A percentile compares a stretch with the other conserved stretches of the same genome.
Evolutionary conservation across 2,113 vertebrate species (phyloP).

Genomic region (Macrotus californicus): DNA sequence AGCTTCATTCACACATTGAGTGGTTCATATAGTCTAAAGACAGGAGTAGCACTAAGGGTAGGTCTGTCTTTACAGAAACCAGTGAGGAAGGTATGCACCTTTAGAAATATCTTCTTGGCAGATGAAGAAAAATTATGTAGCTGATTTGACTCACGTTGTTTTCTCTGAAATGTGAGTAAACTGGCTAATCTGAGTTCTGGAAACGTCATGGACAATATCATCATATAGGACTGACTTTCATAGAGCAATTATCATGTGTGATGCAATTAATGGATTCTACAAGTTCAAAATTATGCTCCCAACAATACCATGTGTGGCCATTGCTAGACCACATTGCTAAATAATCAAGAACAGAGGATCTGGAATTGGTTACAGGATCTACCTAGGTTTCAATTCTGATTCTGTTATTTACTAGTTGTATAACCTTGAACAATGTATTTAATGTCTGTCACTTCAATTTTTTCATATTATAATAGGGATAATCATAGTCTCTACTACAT

Average conservation of each 20-base stretch:
- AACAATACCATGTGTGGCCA: background rate
- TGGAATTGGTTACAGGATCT: background rate
- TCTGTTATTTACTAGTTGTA: background rate
- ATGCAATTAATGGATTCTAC: background rate
- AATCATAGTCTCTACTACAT: background rate
- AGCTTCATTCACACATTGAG: background rate
- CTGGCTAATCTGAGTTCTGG: background rate
- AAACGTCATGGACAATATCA: background rate
- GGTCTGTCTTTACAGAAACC: background rate
- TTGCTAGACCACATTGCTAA: background rate
- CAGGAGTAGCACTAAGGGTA: background rate
- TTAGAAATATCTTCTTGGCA: background rate
- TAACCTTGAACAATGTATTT: background rate
- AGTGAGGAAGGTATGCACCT: background rate
- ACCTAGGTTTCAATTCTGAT: background rate
- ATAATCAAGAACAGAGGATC: background rate
- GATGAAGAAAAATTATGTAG: background rate
- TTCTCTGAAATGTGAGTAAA: constrained; percentile 15
- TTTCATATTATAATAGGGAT: background rate
- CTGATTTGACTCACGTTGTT: background rate
- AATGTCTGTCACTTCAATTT: background rate
- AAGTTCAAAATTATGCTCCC: background rate
- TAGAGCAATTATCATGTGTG: background rate
- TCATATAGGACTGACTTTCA: background rate
- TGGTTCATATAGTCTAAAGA: background rate